Conservation (phyloP, 2,797 vertebrate species). For the Gymnopithys bicolor region DNA sequence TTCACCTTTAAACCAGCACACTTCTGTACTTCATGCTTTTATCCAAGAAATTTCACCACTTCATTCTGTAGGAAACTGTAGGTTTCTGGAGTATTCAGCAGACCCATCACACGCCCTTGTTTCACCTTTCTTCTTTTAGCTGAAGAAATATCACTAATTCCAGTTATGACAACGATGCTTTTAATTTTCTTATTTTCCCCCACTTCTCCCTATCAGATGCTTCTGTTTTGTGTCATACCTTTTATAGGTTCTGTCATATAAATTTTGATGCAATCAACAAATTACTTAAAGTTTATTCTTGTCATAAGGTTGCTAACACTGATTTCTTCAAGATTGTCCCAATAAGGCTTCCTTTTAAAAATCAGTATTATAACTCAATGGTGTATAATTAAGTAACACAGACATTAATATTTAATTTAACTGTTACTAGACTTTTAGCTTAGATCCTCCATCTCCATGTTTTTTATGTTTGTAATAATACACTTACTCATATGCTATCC, state of each 20-base stretch:
- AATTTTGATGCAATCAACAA: not conserved
- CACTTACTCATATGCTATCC: rapidly evolving
- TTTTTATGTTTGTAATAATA: not conserved
- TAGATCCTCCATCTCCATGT: not conserved
- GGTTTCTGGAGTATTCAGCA: not conserved
- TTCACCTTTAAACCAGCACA: not conserved
- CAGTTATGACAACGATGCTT: not conserved
- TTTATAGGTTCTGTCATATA: not conserved
- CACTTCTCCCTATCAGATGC: not conserved
- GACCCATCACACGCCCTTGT: not conserved
- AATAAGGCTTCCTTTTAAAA: not conserved
- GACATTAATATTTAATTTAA: not conserved
- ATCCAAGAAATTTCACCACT: not conserved
- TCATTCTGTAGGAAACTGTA: not conserved
- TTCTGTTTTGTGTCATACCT: not conserved
- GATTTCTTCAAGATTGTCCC: not conserved
- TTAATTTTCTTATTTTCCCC: not conserved
- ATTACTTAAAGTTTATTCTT: not conserved
- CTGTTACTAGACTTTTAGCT: not conserved
- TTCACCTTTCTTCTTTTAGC: not conserved
- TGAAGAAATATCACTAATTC: not conserved
- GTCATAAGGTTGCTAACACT: not conserved
- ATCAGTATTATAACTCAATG: not conserved
- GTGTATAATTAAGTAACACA: not conserved
- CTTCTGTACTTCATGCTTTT: not conserved